Percentiles rank a stretch among this genome's conserved stretches.
Conservation (phyloP, 2,113 vertebrate species). For the Dascyllus trimaculatus region DNA sequence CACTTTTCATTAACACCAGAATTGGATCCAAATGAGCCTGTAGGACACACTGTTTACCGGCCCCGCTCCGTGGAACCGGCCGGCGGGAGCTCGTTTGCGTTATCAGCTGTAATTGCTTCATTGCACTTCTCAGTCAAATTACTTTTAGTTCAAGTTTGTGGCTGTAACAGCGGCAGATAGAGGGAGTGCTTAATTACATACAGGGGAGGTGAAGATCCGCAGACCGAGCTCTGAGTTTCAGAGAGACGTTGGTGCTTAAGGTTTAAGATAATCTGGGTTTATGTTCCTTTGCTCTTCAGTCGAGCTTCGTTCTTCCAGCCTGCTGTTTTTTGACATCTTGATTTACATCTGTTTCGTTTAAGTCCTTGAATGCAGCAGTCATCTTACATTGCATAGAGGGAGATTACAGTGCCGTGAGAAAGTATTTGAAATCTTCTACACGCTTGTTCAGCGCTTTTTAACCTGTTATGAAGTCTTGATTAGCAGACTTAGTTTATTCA, state of each 20-base stretch:
- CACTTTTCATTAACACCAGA: conserved; percentile 68
- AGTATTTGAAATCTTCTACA: too few species aligned
- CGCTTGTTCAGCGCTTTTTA: too few species aligned
- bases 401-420: too few species aligned
- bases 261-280: too few species aligned
- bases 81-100: conserved; percentile 35
- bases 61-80: background rate
- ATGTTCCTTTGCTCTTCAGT: too few species aligned
- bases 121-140: conserved; percentile 29
- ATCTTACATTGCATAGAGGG: too few species aligned
- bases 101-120: conserved; percentile 59
- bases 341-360: too few species aligned
- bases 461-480: too few species aligned
- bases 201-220: background rate
- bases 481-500: too few species aligned
- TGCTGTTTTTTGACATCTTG: too few species aligned
- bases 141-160: conserved; percentile 25
- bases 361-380: too few species aligned
- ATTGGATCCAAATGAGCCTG: conserved; percentile 47
- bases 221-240: background rate
- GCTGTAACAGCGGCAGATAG: background rate
- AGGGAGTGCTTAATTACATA: background rate
- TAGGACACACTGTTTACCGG: conserved; percentile 42
- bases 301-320: too few species aligned
- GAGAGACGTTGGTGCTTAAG: background rate